These are phyloP conservation scores for Syngnathoides biaculeatus DNA, from an alignment of 2,113 vertebrate genomes.

Conservation along the genomic window DNA sequence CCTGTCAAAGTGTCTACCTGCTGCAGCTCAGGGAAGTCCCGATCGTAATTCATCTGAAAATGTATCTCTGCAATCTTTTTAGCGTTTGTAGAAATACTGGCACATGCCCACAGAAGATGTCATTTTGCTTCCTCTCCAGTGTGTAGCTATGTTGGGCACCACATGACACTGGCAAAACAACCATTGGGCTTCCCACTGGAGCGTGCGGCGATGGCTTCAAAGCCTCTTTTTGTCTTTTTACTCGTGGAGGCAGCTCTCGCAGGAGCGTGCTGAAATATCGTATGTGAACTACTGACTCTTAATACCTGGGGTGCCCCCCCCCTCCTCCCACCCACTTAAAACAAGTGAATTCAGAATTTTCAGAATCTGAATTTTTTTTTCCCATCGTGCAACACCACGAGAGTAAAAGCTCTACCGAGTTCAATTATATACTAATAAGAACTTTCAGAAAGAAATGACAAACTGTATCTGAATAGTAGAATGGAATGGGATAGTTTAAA, in stretches of 20 bases:
- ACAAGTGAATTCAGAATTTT: too few relatives aligned
- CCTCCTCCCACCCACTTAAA: too few relatives aligned
- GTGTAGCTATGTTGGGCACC: slow-evolving; percentile 31
- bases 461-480: too few relatives aligned
- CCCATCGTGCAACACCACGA: too few relatives aligned
- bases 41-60: slow-evolving; percentile 38
- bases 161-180: slow-evolving; percentile 36
- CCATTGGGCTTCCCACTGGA: slow-evolving; percentile 46
- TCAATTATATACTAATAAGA: too few relatives aligned
- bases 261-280: slow-evolving; percentile 35
- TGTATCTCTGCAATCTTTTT: slow-evolving; percentile 36
- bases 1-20: slow-evolving; percentile 52
- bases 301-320: too few relatives aligned
- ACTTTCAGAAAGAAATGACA: too few relatives aligned
- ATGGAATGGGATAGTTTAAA: too few relatives aligned
- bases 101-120: slow-evolving; percentile 46
- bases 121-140: slow-evolving; percentile 1
- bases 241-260: slow-evolving; percentile 42
- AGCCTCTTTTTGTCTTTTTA: slow-evolving; percentile 55
- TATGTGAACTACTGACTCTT: slow-evolving; percentile 55
- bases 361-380: too few relatives aligned
- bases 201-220: slow-evolving; percentile 56
- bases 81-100: slow-evolving; percentile 36
- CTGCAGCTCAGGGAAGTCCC: slow-evolving; percentile 44
- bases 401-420: too few relatives aligned